phyloP scores from a whole-genome alignment of 2,888 invertebrate genomes.

The Meganola albula region DNA sequence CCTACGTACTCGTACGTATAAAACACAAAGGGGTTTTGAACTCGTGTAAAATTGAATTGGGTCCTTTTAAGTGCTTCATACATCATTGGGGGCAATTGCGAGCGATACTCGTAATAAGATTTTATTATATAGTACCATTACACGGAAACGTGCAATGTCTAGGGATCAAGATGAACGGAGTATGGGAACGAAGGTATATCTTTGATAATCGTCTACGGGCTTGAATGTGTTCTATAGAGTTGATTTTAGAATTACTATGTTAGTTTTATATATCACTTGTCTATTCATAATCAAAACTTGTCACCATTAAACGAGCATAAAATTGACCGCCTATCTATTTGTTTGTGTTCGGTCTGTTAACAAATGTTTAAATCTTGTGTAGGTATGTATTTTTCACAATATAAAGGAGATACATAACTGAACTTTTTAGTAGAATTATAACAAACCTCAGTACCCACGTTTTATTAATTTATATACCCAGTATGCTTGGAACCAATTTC shows the following conservation, averaged over 20 bases:
- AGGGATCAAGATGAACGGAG: conserved; percentile 50
- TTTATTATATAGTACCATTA: conserved; percentile 69
- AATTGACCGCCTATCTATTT: no score
- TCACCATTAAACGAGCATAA: no score
- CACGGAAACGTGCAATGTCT: conserved; percentile 61
- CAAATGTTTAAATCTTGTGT: no score
- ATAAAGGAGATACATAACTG: no score
- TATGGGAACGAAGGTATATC: conserved; percentile 48
- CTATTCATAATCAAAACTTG: no score
- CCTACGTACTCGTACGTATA: conserved; percentile 1
- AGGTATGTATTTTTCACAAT: no score
- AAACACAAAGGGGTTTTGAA: conserved; percentile 14
- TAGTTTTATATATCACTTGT: no score
- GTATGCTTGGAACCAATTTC: conserved; percentile 15
- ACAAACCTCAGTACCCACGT: conserved; percentile 15
- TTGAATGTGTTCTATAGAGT: no score
- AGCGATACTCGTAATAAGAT: conserved; percentile 61
- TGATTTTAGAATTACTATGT: no score
- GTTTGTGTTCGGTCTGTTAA: no score
- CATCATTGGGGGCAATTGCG: conserved; percentile 54
- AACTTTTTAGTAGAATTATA: conserved; percentile 20
- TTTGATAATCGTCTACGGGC: conserved; percentile 41
- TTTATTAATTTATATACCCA: conserved; percentile 23
- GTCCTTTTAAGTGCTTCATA: conserved; percentile 51
- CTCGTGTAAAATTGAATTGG: conserved; percentile 48